Base-by-base conservation (phyloP, 1,140 invertebrate genomes). In the Drosophila equinoxialis region DNA sequence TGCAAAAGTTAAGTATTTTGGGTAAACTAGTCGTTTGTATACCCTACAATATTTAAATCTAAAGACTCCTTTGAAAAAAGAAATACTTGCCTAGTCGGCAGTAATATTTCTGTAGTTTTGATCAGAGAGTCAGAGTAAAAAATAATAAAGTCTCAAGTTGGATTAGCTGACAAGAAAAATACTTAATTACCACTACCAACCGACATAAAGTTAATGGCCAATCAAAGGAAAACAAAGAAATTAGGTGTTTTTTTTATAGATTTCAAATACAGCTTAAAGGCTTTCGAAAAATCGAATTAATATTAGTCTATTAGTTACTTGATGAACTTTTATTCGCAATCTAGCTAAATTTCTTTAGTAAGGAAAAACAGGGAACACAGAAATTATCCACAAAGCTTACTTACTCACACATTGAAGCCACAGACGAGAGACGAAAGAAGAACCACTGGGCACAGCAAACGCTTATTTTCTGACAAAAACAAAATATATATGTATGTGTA, bases 371-470 rank as follows among this genome's bases (percentile, higher is more conserved):
- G 33, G 60, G 60, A 68, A 77, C 70, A 63, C 54, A 64, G 73
- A 68, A 69, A 67, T 55, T 78, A 78, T 75, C 73, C 76, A 72
- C 70, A 74, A 73, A 87, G 76, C 83, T 87, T 71, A 64, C 79
- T 82, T 86, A 82, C 86, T 87, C 83, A 87, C 83, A 86, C 79
- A 82, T 87, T 69, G 65, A 20, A 45, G 42, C 71, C 62, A 55
- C 63, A 68, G 30, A 30, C 10, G 54, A 20, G 10, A 37, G 35
- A 37, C 7, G 30, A 23, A 30, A n/a, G 45, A 33, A n/a, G 17
- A 8, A 35, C 35, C 61, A 74, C 69, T 68, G 73, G 8, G 45
- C 17, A 51, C 2, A 23, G 62, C 66, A 74, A 84, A 77, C 69
- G 72, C 67, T 77, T 71, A 68, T 74, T 55, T 73, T 77, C 69